Base-by-base conservation (phyloP, 2,113 vertebrate species). In the Globicephala melas region DNA sequence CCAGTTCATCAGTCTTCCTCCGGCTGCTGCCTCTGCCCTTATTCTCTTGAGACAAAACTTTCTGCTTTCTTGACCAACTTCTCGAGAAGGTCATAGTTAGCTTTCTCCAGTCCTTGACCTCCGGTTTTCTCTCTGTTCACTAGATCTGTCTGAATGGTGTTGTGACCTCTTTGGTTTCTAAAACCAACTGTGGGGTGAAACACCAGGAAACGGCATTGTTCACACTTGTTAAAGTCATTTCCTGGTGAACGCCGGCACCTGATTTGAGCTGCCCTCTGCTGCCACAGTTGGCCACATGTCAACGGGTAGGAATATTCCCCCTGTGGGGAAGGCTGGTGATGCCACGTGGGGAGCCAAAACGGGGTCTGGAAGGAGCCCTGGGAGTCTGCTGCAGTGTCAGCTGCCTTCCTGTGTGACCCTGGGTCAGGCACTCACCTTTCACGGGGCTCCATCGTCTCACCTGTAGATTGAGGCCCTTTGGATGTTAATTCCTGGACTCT, bases 301-400 rank as follows among this genome's bases (percentile, higher is more conserved):
- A 31, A 6, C 21, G 4, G 6, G 41, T 81, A 12, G 2, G 1
- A 74, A 58, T 23, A 33, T n/a, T 60, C 8, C 3, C 6, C 31
- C 11, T 0, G 7, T 33, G 26, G 12, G 17, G 23, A 28, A 50
- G 38, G 14, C 2, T 0, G 18, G 41, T 20, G 6, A 33, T 31
- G 1, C n/a, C 2, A 0, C 0, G 0, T 20, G n/a, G 44, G 2
- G 2, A 6, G 8, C 36, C 15, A 13, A 6, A n/a, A n/a, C 9
- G 8, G 28, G 67, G 11, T 18, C 25, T 33, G 1, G 20, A 18
- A 53, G 53, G 53, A 70, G 62, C 6, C 11, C 18, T 26, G 50
- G 26, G 26, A 13, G 8, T 20, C 7, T 10, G 21, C 50, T 11
- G 18, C 0, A 0, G 20, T 11, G 58, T 68, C 15, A 2, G 31